These are phyloP conservation scores for Anabas testudineus DNA, from an alignment of 2,797 vertebrate genomes.

Conservation along the genomic window DNA sequence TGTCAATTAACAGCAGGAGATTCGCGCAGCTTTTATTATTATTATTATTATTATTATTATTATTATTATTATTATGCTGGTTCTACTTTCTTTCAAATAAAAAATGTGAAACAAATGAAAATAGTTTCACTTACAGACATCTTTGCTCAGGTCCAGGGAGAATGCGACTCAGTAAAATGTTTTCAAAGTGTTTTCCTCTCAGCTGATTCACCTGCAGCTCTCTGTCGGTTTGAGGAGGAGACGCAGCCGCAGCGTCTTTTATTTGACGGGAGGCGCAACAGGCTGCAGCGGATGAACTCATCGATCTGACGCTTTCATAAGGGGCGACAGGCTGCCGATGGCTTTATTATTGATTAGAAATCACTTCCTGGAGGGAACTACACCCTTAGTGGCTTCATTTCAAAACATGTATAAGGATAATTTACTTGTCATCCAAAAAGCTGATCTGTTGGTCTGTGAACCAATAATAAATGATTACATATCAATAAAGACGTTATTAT, in stretches of 20 bases:
- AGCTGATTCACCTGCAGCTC: constrained; percentile 1
- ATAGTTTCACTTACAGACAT: constrained; percentile 72
- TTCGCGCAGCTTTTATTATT: background rate
- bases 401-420: no score
- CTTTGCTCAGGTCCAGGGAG: constrained; percentile 14
- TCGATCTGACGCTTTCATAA: no score
- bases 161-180: accelerated
- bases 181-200: background rate
- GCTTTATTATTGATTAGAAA: no score
- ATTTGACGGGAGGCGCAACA: constrained; percentile 1
- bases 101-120: background rate
- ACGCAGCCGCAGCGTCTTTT: constrained; percentile 5
- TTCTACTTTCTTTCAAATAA: background rate
- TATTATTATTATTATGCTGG: background rate
- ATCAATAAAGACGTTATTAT: no score
- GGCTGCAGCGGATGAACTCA: no score
- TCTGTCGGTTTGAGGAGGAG: background rate
- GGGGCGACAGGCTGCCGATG: background rate
- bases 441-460: no score
- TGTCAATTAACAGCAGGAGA: background rate
- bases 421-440: no score
- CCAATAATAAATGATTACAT: no score
- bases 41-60: background rate
- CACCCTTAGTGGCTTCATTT: no score
- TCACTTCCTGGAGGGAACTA: no score